Base-by-base conservation (phyloP, 2,888 invertebrate species). In the Rhimphoctona megacephalus region DNA sequence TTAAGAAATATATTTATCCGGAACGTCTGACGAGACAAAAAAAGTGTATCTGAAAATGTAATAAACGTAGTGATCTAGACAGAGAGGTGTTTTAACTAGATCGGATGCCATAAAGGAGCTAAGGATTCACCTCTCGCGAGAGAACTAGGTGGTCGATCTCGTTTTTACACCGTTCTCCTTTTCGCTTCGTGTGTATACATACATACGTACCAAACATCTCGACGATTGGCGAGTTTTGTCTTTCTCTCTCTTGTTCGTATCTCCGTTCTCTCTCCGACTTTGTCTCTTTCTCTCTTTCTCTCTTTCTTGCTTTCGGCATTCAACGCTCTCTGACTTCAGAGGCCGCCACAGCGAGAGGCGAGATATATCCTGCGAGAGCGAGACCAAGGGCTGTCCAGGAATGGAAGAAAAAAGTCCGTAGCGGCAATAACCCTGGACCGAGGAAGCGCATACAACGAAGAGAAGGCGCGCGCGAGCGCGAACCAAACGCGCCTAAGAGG, bases 141-240 rank as follows among this genome's bases (percentile, higher is more conserved):
- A 89, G 89, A 90, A 92, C 90, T 92, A 91, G 91, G 89, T 89
- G 92, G 91, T 90, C 90, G 87, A 83, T 79, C 73, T 89, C 87
- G 88, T 90, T 91, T 92, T 92, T 91, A 88, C 90, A 74, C 69
- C 30, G 67, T 57, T 76, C 69, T 57, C 49, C 57, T 52, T 25
- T 66, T 52, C 67, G 64, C 76, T 66, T 72, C 78, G 72, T 83
- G 46, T 74, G 61, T 80, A 49, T 81, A 81, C 52, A 74, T 67
- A 81, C 39, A 74, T 67, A 81, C 25, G 66, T 81, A 67, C 36
- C 46, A 22, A 73, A 81, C 52, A 61, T 85, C 83, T 87, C 78
- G 88, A 79, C 70, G 72, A 81, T 74, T 74, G 74, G 43, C 64
- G 64, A 81, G 49, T 64, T 81, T 88, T 82, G 79, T 86, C 80